A percentile compares a stretch with the other conserved stretches of the same genome.
Conservation (phyloP, 2,113 vertebrate species). For the Corythoichthys haematopterus region DNA sequence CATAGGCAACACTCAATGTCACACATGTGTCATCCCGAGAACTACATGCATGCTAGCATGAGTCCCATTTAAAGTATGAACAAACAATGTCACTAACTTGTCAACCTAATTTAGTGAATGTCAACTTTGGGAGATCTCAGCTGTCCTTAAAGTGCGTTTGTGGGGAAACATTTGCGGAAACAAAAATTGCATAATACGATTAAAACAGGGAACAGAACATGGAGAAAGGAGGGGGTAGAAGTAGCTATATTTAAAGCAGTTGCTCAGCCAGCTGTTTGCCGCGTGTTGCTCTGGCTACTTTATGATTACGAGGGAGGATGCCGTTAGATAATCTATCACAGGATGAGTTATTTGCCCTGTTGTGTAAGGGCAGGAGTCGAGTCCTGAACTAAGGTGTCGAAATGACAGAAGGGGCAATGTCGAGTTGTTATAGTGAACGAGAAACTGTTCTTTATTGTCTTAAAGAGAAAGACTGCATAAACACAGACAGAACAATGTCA, state of each 20-base stretch:
- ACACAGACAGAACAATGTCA: background rate
- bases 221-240: constrained; percentile 12
- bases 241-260: constrained; percentile 37
- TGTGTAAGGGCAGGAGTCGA: constrained; percentile 26
- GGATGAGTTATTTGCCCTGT: constrained; percentile 35
- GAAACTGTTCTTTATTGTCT: no score
- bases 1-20: background rate
- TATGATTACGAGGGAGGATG: constrained; percentile 48
- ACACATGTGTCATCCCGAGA: background rate
- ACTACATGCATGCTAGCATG: background rate
- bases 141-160: background rate
- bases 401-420: constrained; percentile 7
- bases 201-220: background rate
- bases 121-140: background rate
- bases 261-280: constrained; percentile 59
- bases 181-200: constrained; percentile 9
- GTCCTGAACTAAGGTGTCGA: background rate
- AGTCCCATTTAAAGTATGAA: no score
- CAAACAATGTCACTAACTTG: background rate
- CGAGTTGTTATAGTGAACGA: no score
- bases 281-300: constrained; percentile 35
- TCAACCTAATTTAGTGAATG: background rate
- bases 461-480: no score
- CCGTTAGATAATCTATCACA: constrained; percentile 29
- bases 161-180: constrained; percentile 1